These are phyloP conservation scores for Xenus cinereus DNA, from an alignment of 2,113 vertebrate species.

Conservation along the genomic window DNA sequence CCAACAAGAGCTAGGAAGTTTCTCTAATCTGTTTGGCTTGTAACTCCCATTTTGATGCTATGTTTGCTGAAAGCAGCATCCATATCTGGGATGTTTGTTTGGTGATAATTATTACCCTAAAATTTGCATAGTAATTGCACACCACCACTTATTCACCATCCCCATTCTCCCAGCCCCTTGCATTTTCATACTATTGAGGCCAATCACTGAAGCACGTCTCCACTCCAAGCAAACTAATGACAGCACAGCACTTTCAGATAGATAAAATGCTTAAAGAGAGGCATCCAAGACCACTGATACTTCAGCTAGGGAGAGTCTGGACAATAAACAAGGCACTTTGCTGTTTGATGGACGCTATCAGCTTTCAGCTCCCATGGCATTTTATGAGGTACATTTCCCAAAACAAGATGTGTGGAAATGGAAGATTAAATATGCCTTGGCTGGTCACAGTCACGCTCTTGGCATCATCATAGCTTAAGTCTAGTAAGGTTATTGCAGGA, in stretches of 20 bases:
- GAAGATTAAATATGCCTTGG: background rate
- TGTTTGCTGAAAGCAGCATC: background rate
- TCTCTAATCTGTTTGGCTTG: background rate
- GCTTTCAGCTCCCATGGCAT: background rate
- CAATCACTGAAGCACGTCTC: background rate
- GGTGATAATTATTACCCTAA: background rate
- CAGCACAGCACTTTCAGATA: background rate
- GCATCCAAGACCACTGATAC: background rate
- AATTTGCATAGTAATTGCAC: background rate
- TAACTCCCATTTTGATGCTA: background rate
- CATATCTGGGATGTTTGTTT: background rate
- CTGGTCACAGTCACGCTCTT: background rate
- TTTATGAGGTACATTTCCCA: background rate
- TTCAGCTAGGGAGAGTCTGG: background rate
- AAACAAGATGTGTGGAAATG: background rate
- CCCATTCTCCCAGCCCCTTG: background rate
- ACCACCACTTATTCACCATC: background rate
- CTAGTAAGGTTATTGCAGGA: background rate
- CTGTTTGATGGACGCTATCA: background rate
- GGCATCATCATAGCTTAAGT: background rate
- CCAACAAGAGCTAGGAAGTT: background rate
- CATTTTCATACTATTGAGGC: background rate
- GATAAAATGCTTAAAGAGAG: background rate
- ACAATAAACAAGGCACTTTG: background rate
- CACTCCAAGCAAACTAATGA: background rate